Conservation (phyloP, 2,113 vertebrate genomes). For the Silurus meridionalis region DNA sequence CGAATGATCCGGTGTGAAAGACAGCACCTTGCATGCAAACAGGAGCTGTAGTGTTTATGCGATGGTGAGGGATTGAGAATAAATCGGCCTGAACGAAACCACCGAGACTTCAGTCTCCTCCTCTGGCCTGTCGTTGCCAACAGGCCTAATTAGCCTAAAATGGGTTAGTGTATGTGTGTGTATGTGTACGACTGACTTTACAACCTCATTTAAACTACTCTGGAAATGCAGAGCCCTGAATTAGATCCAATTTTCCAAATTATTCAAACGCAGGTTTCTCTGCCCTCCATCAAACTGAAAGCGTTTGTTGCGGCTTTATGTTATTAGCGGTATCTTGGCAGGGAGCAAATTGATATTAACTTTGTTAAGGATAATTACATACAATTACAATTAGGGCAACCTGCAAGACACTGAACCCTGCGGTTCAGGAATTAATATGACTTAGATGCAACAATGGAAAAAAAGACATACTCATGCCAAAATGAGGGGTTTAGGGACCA, state of each 20-base stretch:
- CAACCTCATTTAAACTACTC: constrained; percentile 30
- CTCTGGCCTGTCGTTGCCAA: constrained; percentile 25
- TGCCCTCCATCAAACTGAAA: background rate
- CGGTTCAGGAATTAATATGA: background rate
- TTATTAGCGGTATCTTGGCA: background rate
- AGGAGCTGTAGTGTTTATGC: background rate
- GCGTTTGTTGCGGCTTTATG: background rate
- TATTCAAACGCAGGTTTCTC: constrained; percentile 14
- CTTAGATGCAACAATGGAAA: background rate
- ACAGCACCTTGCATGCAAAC: background rate
- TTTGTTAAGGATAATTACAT: background rate
- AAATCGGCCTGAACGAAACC: constrained; percentile 1
- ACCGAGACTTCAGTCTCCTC: constrained; percentile 27
- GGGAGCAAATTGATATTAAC: background rate
- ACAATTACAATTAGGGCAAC: background rate
- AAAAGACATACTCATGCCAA: background rate
- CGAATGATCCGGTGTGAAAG: background rate
- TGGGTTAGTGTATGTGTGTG: constrained; percentile 26
- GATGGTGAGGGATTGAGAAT: background rate
- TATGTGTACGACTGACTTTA: constrained; percentile 27
- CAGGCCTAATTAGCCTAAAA: constrained; percentile 46
- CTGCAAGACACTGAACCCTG: background rate
- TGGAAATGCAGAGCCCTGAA: constrained; percentile 24
- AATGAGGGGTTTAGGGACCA: background rate
- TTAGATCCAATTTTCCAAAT: constrained; percentile 6